Evolutionary conservation across 2,888 invertebrate genomes (phyloP), one percentile per base, ranked within the genome.

Genomic region (Syrista parreyssii): DNA sequence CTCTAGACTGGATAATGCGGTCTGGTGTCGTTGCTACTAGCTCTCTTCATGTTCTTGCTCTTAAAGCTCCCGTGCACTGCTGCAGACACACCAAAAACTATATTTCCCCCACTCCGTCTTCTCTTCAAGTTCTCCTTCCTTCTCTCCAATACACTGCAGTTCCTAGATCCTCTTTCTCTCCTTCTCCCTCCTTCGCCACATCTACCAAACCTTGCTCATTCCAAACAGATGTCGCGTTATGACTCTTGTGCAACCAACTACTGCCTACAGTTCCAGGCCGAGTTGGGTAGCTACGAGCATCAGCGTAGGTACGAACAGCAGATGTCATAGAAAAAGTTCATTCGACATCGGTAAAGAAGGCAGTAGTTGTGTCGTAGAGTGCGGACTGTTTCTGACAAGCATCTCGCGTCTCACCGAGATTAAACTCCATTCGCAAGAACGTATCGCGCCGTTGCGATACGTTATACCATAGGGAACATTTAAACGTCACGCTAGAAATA

Each of bases 151-250:
- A 6, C 55, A 1, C 9, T 55, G 55, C 55, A 32, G 33, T 11
- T 35, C 71, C 74, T 12, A 36, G 69, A 69, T 75, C n/a, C 68
- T 71, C 78, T 12, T 23, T 74, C 76, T 71, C 73, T 68, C 76
- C 73, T 77, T 33, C 68, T 68, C 68, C 15, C 68, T 71, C 77
- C 74, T 71, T 71, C 68, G 32, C 36, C 55, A 4, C 74, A 34
- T 68, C 75, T 55, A 55, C 55, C 55, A 55, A 71, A 71, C 69
- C 82, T 80, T 79, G 83, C 84, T 86, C 88, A 83, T 88, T 87
- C 79, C 85, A 83, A 87, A 84, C 88, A 88, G 87, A 88, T 88
- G 88, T 86, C 86, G 85, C 86, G 84, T 87, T 87, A 86, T 79
- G 86, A 87, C 82, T 86, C 83, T 84, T 76, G 84, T 82, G 84